phyloP scores from a whole-genome alignment of 2,113 vertebrate genomes.

The Hydrolagus affinis region DNA sequence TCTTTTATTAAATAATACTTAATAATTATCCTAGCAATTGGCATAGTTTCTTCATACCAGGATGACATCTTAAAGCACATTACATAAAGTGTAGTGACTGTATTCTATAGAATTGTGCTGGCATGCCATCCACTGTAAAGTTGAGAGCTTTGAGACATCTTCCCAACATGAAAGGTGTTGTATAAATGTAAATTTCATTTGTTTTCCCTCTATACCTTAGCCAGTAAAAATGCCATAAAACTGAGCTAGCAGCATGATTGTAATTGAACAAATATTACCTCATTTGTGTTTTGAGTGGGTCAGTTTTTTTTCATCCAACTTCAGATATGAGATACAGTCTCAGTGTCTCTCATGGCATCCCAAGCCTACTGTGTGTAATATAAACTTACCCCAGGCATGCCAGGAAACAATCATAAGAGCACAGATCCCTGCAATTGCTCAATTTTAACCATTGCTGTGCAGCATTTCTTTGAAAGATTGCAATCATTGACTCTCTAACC shows the following conservation, averaged over 20 bases:
- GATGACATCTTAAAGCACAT: too few species aligned
- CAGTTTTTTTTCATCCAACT: not conserved
- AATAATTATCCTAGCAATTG: too few species aligned
- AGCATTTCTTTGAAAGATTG: not conserved
- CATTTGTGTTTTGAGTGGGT: too few species aligned
- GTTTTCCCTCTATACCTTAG: not conserved
- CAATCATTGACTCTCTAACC: not conserved
- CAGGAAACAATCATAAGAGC: not conserved
- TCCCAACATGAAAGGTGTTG: too few species aligned
- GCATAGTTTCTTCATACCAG: too few species aligned
- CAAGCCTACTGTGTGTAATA: not conserved
- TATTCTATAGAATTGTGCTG: too few species aligned
- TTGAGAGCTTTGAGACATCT: too few species aligned
- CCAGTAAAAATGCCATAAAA: not conserved
- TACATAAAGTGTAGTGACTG: too few species aligned
- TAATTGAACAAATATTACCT: constrained; percentile 9
- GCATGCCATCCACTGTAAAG: too few species aligned
- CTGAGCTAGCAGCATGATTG: not conserved
- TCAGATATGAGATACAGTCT: not conserved
- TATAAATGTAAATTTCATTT: too few species aligned
- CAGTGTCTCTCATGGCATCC: not conserved
- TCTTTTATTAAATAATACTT: too few species aligned
- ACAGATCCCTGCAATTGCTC: not conserved
- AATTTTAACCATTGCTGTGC: not conserved
- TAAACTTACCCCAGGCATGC: not conserved